These are phyloP conservation scores for Holacanthella duospinosa DNA, from an alignment of 2,888 invertebrate genomes.

Conservation along the genomic window DNA sequence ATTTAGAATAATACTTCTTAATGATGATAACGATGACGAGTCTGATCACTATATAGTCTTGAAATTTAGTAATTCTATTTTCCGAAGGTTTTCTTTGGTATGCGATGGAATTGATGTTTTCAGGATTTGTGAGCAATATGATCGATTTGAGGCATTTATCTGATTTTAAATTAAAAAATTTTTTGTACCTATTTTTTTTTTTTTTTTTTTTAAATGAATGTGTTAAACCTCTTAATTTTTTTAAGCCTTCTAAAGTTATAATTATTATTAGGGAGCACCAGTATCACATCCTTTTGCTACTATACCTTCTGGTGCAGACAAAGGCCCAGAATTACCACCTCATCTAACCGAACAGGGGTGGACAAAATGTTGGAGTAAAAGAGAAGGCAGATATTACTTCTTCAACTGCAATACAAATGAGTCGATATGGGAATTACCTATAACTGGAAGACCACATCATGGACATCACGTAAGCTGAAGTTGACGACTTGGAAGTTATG, in stretches of 20 bases:
- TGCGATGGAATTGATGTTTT: neutral
- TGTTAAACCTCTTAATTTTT: neutral
- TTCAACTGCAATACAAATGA: constrained; percentile 93
- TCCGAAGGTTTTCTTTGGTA: constrained; percentile 17
- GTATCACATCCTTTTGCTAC: constrained; percentile 41
- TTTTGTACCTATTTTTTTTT: neutral
- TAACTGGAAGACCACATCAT: constrained; percentile 39
- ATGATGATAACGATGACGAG: constrained; percentile 37
- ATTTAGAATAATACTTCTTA: neutral
- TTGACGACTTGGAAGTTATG: neutral
- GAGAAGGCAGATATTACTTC: constrained; percentile 89
- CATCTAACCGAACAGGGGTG: constrained; percentile 78
- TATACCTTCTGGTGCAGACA: constrained; percentile 39
- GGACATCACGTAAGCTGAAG: constrained; percentile 1
- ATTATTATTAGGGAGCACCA: constrained; percentile 37
- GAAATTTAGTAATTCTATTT: neutral
- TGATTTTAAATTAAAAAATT: neutral
- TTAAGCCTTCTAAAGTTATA: constrained; percentile 14
- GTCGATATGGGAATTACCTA: constrained; percentile 93
- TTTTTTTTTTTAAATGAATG: neutral
- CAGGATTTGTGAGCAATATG: neutral
- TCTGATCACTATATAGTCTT: constrained; percentile 20
- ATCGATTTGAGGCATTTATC: constrained; percentile 19
- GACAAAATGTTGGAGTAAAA: constrained; percentile 92
- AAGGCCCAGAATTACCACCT: constrained; percentile 49